phyloP scores from a whole-genome alignment of 2,113 vertebrate species.

The Serilophus lunatus region DNA sequence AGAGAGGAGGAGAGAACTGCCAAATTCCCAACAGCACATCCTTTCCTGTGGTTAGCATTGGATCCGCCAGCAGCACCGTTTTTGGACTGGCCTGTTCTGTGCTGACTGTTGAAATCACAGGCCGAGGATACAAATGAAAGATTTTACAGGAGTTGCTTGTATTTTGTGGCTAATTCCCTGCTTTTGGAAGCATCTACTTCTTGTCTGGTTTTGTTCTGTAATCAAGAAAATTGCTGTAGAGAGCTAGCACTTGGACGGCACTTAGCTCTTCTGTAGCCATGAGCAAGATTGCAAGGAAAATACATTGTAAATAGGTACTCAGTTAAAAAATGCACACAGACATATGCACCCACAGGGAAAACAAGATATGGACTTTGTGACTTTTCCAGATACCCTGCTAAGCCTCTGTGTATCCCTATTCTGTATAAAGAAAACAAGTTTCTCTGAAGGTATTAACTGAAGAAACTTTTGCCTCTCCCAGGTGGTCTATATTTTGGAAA shows the following conservation, averaged over 20 bases:
- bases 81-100: slow-evolving; percentile 36
- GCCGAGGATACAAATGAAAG: slow-evolving; percentile 51
- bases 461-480: slow-evolving; percentile 54
- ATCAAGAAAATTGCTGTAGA: slow-evolving; percentile 60
- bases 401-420: neutral
- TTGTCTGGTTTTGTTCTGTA: slow-evolving; percentile 65
- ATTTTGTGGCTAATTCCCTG: slow-evolving; percentile 57
- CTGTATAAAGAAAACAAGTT: neutral
- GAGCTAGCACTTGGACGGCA: slow-evolving; percentile 47
- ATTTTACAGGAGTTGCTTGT: slow-evolving; percentile 63
- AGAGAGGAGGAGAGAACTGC: slow-evolving; percentile 27
- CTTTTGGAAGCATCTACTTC: slow-evolving; percentile 60
- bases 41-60: slow-evolving; percentile 62
- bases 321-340: neutral
- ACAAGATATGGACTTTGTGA: neutral
- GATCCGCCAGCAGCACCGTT: slow-evolving; percentile 32
- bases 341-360: neutral
- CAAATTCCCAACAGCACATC: slow-evolving; percentile 61
- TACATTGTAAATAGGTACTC: neutral
- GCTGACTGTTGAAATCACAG: slow-evolving; percentile 47
- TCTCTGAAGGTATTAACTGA: neutral
- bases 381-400: neutral
- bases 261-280: slow-evolving; percentile 14
- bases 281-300: slow-evolving; percentile 49
- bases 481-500: slow-evolving; percentile 94